These are phyloP conservation scores for Brenthis ino DNA, from an alignment of 2,888 invertebrate genomes.

Conservation along the genomic window DNA sequence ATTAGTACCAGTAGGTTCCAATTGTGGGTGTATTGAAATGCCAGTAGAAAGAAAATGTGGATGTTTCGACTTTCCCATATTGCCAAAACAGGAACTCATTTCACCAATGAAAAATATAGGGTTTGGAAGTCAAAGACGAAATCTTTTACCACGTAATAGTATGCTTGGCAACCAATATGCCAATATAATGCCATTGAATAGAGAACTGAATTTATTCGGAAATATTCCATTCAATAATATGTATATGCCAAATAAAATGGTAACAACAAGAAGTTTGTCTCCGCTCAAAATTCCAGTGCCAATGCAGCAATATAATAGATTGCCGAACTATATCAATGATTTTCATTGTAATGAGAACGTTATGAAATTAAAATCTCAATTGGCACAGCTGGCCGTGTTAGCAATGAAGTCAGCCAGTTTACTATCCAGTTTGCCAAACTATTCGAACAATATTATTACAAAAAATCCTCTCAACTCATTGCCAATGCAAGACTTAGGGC, in stretches of 20 bases:
- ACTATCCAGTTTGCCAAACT: slow-evolving; percentile 21
- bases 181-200: slow-evolving; percentile 8
- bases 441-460: not conserved
- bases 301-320: slow-evolving; percentile 11
- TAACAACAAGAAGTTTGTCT: slow-evolving; percentile 12
- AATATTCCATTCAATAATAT: slow-evolving; percentile 5
- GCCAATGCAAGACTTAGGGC: slow-evolving; percentile 19
- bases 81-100: slow-evolving; percentile 36
- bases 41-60: slow-evolving; percentile 25
- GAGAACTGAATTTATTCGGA: slow-evolving; percentile 6
- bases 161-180: slow-evolving; percentile 9
- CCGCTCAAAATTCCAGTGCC: not conserved
- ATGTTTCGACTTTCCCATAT: slow-evolving; percentile 25
- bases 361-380: slow-evolving; percentile 21
- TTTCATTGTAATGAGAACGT: slow-evolving; percentile 3
- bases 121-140: slow-evolving; percentile 7
- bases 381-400: slow-evolving; percentile 26
- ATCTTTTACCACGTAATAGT: slow-evolving; percentile 8
- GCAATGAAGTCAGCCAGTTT: slow-evolving; percentile 27
- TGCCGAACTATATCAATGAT: slow-evolving; percentile 3
- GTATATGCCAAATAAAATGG: slow-evolving; percentile 11
- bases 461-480: slow-evolving; percentile 1
- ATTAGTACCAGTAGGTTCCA: slow-evolving; percentile 34
- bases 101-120: slow-evolving; percentile 4
- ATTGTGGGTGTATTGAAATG: slow-evolving; percentile 37